Evolutionary conservation across 2,113 vertebrate species (phyloP).

Genomic region (Takifugu flavidus): DNA sequence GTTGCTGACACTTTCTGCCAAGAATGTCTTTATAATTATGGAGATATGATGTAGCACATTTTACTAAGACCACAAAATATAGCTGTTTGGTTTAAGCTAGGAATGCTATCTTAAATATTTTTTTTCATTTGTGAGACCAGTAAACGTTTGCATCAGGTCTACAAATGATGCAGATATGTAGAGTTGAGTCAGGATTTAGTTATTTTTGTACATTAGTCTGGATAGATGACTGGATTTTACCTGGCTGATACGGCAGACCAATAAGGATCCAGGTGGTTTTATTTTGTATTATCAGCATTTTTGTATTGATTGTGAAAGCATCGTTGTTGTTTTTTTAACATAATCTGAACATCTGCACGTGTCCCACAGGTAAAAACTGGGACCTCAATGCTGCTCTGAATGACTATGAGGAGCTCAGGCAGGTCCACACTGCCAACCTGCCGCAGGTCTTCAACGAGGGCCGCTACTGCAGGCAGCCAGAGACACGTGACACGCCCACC

Average conservation of each 20-base stretch:
- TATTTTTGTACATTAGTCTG: too few species aligned
- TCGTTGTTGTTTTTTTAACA: not conserved
- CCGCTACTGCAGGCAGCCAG: slow-evolving; percentile 80
- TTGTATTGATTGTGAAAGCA: not conserved
- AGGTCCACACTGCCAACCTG: slow-evolving; percentile 93
- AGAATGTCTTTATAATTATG: slow-evolving; percentile 19
- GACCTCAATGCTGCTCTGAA: slow-evolving; percentile 93
- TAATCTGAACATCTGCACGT: slow-evolving; percentile 8
- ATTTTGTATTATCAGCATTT: too few species aligned
- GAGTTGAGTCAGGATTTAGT: too few species aligned
- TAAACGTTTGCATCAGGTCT: too few species aligned
- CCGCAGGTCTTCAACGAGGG: slow-evolving; percentile 94
- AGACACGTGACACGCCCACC: slow-evolving; percentile 76
- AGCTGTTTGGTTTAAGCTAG: too few species aligned
- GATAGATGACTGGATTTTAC: too few species aligned
- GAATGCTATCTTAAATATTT: too few species aligned
- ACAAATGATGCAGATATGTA: too few species aligned
- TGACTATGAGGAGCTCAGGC: slow-evolving; percentile 95
- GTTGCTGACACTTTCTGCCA: slow-evolving; percentile 36
- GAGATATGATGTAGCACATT: slow-evolving; percentile 13
- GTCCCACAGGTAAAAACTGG: slow-evolving; percentile 92
- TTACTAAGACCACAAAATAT: slow-evolving; percentile 1
- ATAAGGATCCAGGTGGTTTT: too few species aligned
- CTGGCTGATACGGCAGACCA: too few species aligned
- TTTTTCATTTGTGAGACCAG: too few species aligned